phyloP scores from a whole-genome alignment of 2,797 vertebrate genomes.

The Sitta carolinensis region DNA sequence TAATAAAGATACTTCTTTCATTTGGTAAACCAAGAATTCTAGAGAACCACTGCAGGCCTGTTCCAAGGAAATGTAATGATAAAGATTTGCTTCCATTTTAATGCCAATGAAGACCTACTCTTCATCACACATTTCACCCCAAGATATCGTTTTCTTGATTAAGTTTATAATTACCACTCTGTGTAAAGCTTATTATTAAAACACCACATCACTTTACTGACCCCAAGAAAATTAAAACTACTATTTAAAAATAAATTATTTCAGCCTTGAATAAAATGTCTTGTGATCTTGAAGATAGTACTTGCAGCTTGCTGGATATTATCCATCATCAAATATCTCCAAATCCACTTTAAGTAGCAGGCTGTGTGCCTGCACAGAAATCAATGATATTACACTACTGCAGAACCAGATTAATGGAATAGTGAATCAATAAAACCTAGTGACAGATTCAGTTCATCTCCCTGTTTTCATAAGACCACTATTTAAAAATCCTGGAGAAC shows the following conservation, averaged over 20 bases:
- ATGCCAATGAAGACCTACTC: background rate
- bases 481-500: background rate
- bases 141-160: background rate
- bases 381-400: background rate
- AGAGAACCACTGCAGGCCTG: background rate
- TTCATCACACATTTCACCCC: background rate
- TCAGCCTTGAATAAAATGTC: background rate
- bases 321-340: background rate
- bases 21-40: background rate
- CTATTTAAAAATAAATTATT: background rate
- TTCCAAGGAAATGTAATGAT: background rate
- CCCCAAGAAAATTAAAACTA: background rate
- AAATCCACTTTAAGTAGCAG: conserved; percentile 20
- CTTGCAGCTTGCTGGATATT: background rate
- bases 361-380: background rate
- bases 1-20: background rate
- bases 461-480: background rate
- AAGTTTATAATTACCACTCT: background rate
- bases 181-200: background rate
- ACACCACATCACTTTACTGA: background rate
- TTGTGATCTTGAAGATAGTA: background rate
- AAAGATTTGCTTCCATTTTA: background rate
- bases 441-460: background rate
- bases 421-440: background rate
- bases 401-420: conserved; percentile 13